Percentiles rank a stretch among this genome's conserved stretches.
phyloP scores from a whole-genome alignment of 2,113 vertebrate species.

The Mirza zaza region DNA sequence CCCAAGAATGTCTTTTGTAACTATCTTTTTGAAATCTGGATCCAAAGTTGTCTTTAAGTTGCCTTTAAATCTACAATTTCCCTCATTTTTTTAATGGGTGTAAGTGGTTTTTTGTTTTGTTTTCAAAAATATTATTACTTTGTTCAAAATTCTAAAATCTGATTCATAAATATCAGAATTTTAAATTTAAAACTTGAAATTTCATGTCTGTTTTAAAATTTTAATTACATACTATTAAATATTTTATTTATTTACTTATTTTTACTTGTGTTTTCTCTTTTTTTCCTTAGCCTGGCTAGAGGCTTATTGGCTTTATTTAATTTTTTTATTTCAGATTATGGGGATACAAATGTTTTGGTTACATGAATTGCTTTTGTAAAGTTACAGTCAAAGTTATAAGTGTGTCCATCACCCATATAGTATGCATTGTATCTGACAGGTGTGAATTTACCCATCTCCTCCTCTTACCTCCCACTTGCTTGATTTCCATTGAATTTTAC shows the following conservation, averaged over 20 bases:
- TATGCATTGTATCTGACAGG: too few relatives aligned
- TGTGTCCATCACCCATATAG: too few relatives aligned
- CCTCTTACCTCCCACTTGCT: too few relatives aligned
- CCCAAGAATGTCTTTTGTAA: neutral
- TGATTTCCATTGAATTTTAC: too few relatives aligned
- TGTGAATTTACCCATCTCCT: too few relatives aligned
- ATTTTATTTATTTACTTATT: neutral
- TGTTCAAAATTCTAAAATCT: slow-evolving; percentile 14
- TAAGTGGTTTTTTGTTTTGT: neutral
- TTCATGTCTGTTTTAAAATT: slow-evolving; percentile 14
- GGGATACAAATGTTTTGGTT: too few relatives aligned
- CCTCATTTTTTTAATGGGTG: neutral
- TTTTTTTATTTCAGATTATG: too few relatives aligned
- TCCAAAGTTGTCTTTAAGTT: neutral
- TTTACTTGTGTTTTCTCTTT: too few relatives aligned
- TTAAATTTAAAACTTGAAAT: neutral
- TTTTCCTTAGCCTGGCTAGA: too few relatives aligned
- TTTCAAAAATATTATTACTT: neutral
- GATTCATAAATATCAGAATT: neutral
- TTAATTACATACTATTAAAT: neutral
- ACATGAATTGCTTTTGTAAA: too few relatives aligned
- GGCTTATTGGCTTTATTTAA: too few relatives aligned
- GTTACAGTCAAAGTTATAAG: too few relatives aligned
- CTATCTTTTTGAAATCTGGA: neutral
- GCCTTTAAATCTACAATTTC: neutral